These are phyloP conservation scores for Aleiodes testaceus DNA, from an alignment of 2,888 invertebrate species.

Conservation along the genomic window DNA sequence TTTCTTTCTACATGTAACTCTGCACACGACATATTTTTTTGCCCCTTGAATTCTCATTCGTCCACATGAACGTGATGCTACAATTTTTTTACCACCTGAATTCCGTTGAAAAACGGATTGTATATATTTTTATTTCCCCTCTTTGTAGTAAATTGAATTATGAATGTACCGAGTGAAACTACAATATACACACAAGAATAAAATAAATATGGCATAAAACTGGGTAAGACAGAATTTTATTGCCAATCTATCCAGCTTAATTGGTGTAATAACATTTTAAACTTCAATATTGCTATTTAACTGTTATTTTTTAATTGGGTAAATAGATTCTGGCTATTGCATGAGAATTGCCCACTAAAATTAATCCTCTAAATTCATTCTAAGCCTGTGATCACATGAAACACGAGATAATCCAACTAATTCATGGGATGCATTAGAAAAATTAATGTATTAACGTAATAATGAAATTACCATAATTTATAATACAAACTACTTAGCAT, in stretches of 20 bases:
- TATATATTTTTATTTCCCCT: slow-evolving; percentile 1
- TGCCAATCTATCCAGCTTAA: slow-evolving; percentile 14
- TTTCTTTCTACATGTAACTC: slow-evolving; percentile 7
- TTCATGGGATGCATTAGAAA: not conserved
- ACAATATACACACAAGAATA: slow-evolving; percentile 7
- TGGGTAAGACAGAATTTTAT: slow-evolving; percentile 24
- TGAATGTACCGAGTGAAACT: slow-evolving; percentile 11
- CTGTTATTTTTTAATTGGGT: not conserved
- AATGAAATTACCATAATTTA: slow-evolving; percentile 11
- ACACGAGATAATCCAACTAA: not conserved
- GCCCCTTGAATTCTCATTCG: slow-evolving; percentile 14
- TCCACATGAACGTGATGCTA: not conserved
- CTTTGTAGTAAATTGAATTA: not conserved
- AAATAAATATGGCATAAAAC: slow-evolving; percentile 14
- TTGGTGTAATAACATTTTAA: slow-evolving; percentile 9
- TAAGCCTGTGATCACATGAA: not conserved
- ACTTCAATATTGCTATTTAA: slow-evolving; percentile 10
- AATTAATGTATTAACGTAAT: slow-evolving; percentile 28
- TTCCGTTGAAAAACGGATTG: slow-evolving; percentile 23
- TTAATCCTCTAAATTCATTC: slow-evolving; percentile 1
- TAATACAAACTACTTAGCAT: not conserved
- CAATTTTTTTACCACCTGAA: not conserved
- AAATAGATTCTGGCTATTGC: slow-evolving; percentile 15
- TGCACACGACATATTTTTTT: not conserved
- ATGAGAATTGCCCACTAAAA: too few species aligned